These are phyloP conservation scores for Elgonia sp. DNA, from an alignment of 2,888 invertebrate genomes.

Conservation along the genomic window DNA sequence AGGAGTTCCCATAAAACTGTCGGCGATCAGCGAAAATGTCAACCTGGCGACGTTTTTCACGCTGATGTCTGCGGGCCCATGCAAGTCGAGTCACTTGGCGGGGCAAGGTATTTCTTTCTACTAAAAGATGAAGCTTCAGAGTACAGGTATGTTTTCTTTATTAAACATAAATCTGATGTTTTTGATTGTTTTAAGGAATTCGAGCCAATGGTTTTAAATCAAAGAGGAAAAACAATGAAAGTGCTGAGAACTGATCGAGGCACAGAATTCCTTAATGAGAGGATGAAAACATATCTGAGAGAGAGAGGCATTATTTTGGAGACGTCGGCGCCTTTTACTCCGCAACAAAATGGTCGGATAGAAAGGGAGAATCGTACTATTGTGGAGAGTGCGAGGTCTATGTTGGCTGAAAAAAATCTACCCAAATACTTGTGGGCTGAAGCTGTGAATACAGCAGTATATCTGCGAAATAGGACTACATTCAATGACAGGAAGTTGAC, in stretches of 20 bases:
- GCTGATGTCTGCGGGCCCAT: slow-evolving; percentile 71
- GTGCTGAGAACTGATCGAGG: slow-evolving; percentile 29
- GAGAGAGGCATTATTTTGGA: slow-evolving; percentile 66
- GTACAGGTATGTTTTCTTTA: slow-evolving; percentile 72
- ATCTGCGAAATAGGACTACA: slow-evolving; percentile 13
- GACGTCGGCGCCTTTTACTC: slow-evolving; percentile 66
- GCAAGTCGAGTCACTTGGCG: slow-evolving; percentile 66
- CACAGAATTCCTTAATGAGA: slow-evolving; percentile 10
- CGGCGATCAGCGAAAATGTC: slow-evolving; percentile 2
- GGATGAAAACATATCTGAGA: slow-evolving; percentile 19
- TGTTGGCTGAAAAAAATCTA: slow-evolving; percentile 15
- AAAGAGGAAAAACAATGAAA: slow-evolving; percentile 41
- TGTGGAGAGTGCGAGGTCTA: slow-evolving; percentile 30
- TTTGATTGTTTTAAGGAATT: slow-evolving; percentile 74
- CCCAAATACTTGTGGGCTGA: slow-evolving; percentile 73
- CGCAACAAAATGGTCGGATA: slow-evolving; percentile 70
- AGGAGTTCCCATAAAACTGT: slow-evolving; percentile 13
- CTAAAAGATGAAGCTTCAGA: slow-evolving; percentile 58
- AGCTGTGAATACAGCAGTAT: slow-evolving; percentile 69
- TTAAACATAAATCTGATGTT: slow-evolving; percentile 76
- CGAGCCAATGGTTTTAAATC: slow-evolving; percentile 55
- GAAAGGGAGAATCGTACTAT: slow-evolving; percentile 64
- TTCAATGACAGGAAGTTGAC: not conserved
- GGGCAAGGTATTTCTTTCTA: slow-evolving; percentile 62
- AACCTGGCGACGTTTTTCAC: slow-evolving; percentile 62